Conservation (phyloP, 2,888 invertebrate genomes). For the Xylophagus ater region DNA sequence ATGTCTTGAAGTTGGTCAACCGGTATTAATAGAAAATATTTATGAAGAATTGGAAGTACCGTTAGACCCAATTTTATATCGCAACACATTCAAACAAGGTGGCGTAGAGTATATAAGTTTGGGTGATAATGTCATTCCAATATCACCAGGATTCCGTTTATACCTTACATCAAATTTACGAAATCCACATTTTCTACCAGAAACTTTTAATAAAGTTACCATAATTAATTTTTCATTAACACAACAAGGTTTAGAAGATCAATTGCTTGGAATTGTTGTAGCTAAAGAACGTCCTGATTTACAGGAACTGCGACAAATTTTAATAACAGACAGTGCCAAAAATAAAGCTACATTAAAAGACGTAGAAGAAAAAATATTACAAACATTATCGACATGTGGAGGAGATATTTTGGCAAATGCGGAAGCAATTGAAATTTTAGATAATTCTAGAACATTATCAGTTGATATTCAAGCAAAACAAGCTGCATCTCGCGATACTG, state of each 20-base stretch:
- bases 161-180: slow-evolving; percentile 81
- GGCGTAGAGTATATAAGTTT: slow-evolving; percentile 65
- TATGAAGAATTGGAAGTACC: slow-evolving; percentile 76
- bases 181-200: slow-evolving; percentile 83
- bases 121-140: slow-evolving; percentile 76
- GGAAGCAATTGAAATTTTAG: slow-evolving; percentile 74
- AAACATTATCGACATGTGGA: slow-evolving; percentile 68
- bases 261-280: slow-evolving; percentile 75
- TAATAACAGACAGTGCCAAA: slow-evolving; percentile 67
- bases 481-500: slow-evolving; percentile 69
- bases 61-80: slow-evolving; percentile 66
- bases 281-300: slow-evolving; percentile 82
- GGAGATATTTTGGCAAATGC: slow-evolving; percentile 89
- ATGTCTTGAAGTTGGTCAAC: slow-evolving; percentile 61
- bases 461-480: slow-evolving; percentile 77
- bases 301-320: slow-evolving; percentile 68
- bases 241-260: slow-evolving; percentile 69
- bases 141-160: slow-evolving; percentile 63
- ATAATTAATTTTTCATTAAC: slow-evolving; percentile 78
- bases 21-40: slow-evolving; percentile 72
- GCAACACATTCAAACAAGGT: slow-evolving; percentile 70
- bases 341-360: slow-evolving; percentile 72
- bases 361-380: slow-evolving; percentile 80
- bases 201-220: slow-evolving; percentile 74
- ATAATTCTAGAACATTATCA: slow-evolving; percentile 72